phyloP scores from a whole-genome alignment of 2,113 vertebrate genomes.

The Madoqua kirkii region DNA sequence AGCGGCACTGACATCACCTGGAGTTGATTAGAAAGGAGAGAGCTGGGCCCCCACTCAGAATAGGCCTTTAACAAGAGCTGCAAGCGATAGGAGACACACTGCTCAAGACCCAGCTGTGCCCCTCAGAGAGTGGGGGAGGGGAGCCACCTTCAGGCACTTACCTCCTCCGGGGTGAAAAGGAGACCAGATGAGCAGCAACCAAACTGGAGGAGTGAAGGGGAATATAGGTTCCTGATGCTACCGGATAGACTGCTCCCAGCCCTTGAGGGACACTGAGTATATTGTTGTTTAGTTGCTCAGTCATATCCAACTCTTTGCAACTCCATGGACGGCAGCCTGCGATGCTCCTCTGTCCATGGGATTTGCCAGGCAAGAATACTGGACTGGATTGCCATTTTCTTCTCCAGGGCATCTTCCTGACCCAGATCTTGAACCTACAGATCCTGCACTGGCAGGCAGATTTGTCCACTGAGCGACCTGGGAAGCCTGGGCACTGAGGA shows the following conservation, averaged over 20 bases:
- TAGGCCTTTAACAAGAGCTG: neutral
- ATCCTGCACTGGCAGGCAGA: neutral
- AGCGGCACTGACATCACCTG: neutral
- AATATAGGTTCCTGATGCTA: neutral
- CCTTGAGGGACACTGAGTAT: neutral
- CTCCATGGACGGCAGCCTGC: neutral
- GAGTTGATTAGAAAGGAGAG: neutral
- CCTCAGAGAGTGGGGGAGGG: neutral
- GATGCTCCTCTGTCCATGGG: neutral
- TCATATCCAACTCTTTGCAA: neutral
- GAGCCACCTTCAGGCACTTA: neutral
- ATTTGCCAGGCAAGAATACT: neutral
- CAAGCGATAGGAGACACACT: neutral
- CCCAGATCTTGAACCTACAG: neutral
- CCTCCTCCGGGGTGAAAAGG: neutral
- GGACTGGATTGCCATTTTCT: neutral
- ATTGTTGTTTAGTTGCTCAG: neutral
- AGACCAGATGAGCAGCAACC: neutral
- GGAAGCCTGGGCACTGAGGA: neutral
- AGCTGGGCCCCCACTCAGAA: neutral
- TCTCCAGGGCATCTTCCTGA: neutral
- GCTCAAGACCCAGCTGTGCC: neutral
- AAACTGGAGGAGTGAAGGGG: neutral
- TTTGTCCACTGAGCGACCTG: neutral
- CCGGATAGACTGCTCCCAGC: neutral